A percentile compares a stretch with the other conserved stretches of the same genome.
Evolutionary conservation across 2,888 invertebrate genomes (phyloP).

Genomic region (Agelastica alni): DNA sequence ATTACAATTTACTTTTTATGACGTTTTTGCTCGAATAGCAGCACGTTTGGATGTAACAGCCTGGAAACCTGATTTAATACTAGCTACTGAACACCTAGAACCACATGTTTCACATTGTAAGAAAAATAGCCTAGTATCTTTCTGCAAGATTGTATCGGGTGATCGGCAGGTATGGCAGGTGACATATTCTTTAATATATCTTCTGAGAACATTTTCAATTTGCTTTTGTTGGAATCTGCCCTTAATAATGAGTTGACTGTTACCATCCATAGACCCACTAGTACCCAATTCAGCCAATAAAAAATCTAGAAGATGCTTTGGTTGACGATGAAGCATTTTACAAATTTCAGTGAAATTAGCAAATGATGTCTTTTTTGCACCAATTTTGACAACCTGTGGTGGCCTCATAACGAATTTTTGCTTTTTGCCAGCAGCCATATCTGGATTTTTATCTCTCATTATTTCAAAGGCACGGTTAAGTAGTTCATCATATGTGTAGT

Average conservation of each 20-base stretch:
- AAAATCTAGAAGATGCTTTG: constrained; percentile 98
- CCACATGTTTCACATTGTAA: constrained; percentile 99
- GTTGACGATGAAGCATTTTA: constrained; percentile 85
- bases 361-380: constrained; percentile 99
- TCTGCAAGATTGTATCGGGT: constrained; percentile 97
- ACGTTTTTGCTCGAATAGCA: constrained; percentile 94
- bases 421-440: constrained; percentile 98
- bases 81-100: constrained; percentile 97
- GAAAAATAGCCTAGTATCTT: constrained; percentile 98
- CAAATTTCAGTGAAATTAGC: constrained; percentile 97
- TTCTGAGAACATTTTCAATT: constrained; percentile 97
- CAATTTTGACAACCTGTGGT: constrained; percentile 95
- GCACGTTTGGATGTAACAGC: constrained; percentile 97
- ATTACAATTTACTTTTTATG: constrained; percentile 60
- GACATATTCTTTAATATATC: constrained; percentile 96
- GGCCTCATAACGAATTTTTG: constrained; percentile 99
- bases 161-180: constrained; percentile 99
- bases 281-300: constrained; percentile 97
- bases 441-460: constrained; percentile 98
- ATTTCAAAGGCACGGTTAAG: constrained; percentile 96
- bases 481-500: constrained; percentile 98
- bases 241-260: constrained; percentile 97
- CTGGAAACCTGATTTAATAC: constrained; percentile 99
- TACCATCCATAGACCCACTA: constrained; percentile 98
- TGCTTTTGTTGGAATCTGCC: constrained; percentile 99